Base-by-base conservation (phyloP, 2,113 vertebrate species). In the Bagarius yarrelli region DNA sequence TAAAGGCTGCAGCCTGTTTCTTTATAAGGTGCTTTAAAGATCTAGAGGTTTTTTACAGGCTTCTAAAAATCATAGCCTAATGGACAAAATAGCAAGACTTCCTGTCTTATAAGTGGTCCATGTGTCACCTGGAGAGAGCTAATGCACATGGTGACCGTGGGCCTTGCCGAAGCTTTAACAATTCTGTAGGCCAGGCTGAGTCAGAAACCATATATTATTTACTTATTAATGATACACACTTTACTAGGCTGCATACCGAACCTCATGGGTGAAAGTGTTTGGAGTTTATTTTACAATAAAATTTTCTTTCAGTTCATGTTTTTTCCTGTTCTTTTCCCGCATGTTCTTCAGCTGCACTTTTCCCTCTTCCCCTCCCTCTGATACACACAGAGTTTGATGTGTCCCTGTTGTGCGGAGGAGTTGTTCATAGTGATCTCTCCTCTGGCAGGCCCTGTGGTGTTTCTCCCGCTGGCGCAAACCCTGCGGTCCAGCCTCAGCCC, bases 81-180 rank as follows among this genome's bases (percentile, higher is more conserved):
- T 80, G 80, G 82, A 61, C 57, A 73, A 64, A 69, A 72, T 50
- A 61, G 78, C 66, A 55, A 75, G 66, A 74, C 47, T 82, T 80
- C 73, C 72, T 80, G 53, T 61, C 72, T 86, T 86, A 66, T 71
- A 60, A 59, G 69, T 61, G 50, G 53, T n/a, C 40, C 53, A n/a
- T 73, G 56, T 80, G 56, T 61, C 74, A 81, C 71, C 61, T 77
- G 76, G 60, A 66, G 32, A 78, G 9, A 71, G 40, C 47, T 56
- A 27, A 84, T 15, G 56, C 64, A 70, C 16, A 53, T 30, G 25
- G 23, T 56, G 77, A 67, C 44, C 2, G 2, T n/a, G 9, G 69
- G 79, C 40, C 25, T 81, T 81, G 21, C 9, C 60, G 25, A 40
- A 19, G 25, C 52, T 36, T 52, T 59, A 36, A 36, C 15, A 18